phyloP scores from a whole-genome alignment of 2,797 vertebrate genomes.

The Buphagus erythrorhynchus region DNA sequence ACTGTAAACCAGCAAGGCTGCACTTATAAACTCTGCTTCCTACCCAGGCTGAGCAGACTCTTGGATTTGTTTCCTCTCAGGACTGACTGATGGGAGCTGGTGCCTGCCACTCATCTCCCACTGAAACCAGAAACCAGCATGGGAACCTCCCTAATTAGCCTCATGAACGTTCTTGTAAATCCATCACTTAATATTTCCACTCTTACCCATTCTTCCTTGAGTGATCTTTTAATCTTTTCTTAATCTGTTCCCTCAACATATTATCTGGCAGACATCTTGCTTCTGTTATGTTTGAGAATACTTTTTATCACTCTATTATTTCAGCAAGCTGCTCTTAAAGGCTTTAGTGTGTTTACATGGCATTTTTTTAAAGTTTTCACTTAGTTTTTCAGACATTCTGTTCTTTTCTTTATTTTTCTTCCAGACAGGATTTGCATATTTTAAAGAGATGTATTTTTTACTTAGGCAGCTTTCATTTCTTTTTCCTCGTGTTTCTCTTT shows the following conservation, averaged over 20 bases:
- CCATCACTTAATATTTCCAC: neutral
- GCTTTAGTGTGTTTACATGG: neutral
- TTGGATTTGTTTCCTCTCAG: neutral
- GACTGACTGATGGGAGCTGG: neutral
- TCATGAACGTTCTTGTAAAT: neutral
- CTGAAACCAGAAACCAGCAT: neutral
- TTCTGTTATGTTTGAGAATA: neutral
- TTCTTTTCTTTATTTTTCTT: neutral
- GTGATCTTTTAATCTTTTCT: neutral
- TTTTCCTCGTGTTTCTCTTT: neutral
- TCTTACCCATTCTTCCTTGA: neutral
- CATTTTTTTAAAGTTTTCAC: neutral
- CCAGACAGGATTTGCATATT: neutral
- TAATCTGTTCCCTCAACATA: neutral
- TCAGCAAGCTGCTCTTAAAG: neutral
- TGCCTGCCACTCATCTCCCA: neutral
- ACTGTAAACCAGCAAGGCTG: neutral
- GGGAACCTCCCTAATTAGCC: neutral
- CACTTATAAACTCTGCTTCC: neutral
- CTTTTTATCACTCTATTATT: neutral
- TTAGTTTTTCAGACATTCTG: neutral
- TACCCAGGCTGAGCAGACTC: neutral
- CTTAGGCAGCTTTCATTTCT: neutral
- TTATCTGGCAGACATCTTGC: neutral
- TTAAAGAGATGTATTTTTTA: neutral